phyloP scores from a whole-genome alignment of 1,140 invertebrate species.

The Drosophila prosaltans region DNA sequence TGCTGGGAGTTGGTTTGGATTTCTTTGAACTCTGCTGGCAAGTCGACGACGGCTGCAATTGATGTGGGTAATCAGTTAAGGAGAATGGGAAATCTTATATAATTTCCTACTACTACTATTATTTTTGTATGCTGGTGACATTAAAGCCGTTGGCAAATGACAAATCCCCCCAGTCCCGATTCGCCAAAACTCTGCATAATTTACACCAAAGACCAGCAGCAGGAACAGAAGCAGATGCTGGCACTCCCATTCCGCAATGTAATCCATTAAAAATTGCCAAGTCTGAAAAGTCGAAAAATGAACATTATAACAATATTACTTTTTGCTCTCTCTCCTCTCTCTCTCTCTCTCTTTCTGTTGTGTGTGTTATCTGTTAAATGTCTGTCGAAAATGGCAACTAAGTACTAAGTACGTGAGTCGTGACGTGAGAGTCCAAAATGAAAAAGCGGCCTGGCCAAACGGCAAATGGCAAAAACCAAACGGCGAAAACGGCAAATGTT shows the following conservation, averaged over 20 bases:
- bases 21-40: conserved; percentile 50
- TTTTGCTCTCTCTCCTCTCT: not conserved
- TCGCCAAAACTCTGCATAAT: conserved; percentile 15
- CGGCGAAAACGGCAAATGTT: conserved; percentile 18
- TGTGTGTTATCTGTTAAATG: conserved; percentile 68
- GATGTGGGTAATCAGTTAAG: conserved; percentile 51
- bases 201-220: not conserved
- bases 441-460: conserved; percentile 26
- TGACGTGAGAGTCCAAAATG: conserved; percentile 24
- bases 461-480: conserved; percentile 51
- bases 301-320: conserved; percentile 22
- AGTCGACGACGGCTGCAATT: conserved; percentile 42
- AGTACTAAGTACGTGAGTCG: conserved; percentile 53
- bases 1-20: conserved; percentile 20
- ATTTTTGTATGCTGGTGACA: conserved; percentile 23
- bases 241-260: conserved; percentile 40
- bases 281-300: not conserved
- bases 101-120: conserved; percentile 44
- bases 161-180: not conserved
- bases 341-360: no score
- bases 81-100: not conserved
- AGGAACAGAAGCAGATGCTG: conserved; percentile 28
- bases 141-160: conserved; percentile 3
- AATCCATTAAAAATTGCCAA: conserved; percentile 73
- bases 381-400: conserved; percentile 63